Evolutionary conservation across 2,797 vertebrate genomes (phyloP).

Genomic region (Pseudochirops corinnae): DNA sequence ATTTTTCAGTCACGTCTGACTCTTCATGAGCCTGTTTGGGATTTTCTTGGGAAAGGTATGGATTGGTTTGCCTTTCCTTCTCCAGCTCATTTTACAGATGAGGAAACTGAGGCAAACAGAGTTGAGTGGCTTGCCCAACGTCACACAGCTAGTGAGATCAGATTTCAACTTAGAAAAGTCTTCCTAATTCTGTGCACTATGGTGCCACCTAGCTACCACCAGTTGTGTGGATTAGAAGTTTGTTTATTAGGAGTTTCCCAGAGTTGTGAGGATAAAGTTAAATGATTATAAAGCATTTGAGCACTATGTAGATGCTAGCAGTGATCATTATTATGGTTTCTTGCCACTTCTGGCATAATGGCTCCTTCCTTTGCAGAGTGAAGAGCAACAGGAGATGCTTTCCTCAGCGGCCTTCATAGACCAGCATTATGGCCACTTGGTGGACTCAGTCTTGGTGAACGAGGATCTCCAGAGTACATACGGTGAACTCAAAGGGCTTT

Average conservation of each 20-base stretch:
- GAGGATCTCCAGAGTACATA: constrained; percentile 90
- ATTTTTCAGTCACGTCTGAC: neutral
- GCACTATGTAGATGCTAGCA: neutral
- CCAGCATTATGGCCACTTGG: constrained; percentile 91
- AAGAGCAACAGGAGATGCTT: constrained; percentile 91
- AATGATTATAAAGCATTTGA: neutral
- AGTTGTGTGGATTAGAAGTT: neutral
- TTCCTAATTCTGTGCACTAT: neutral
- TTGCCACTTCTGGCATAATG: neutral
- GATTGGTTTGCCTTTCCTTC: neutral
- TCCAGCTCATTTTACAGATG: neutral
- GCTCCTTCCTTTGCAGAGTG: constrained; percentile 86
- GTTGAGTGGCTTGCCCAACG: too few relatives aligned
- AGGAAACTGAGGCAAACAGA: neutral
- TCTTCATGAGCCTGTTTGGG: neutral
- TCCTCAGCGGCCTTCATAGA: constrained; percentile 92
- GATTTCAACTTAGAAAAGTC: neutral
- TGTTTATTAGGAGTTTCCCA: neutral
- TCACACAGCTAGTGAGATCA: neutral
- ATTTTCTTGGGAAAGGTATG: too few relatives aligned
- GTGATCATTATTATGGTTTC: neutral
- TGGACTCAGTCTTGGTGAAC: constrained; percentile 91
- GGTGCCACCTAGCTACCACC: too few relatives aligned
- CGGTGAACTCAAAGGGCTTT: constrained; percentile 88
- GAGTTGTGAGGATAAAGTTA: neutral